Base-by-base conservation (phyloP, 2,888 invertebrate species). In the Agrilus cyanescens region DNA sequence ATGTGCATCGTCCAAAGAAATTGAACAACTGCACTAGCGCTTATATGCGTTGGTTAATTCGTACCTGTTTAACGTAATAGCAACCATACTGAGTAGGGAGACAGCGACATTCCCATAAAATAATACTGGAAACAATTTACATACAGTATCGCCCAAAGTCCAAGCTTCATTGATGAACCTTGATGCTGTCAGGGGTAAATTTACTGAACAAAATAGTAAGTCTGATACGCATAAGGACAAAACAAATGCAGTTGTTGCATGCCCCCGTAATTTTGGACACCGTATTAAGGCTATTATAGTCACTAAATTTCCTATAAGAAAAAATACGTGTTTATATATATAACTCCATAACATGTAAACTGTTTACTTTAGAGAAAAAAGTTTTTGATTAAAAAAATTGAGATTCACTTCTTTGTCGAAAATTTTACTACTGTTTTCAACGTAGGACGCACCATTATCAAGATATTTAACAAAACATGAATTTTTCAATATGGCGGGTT, bases 21-120 rank as follows among this genome's bases (percentile, higher is more conserved):
- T 33, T 15, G 33, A 33, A 33, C 33, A 14, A 15, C 8, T 25
- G 25, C 25, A 25, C 25, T 4, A 2, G 12, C 25, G 25, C 2
- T 25, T 25, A 2, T 10, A 4, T 3, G 7, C 41, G 34, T 41
- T 13, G 15, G 29, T 12, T 33, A 32, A 55, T n/a, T n/a, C 68
- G 69, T 59, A 87, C 86, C 89, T 82, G 68, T 89, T 90, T 45
- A 90, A 68, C 25, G 89, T 89, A 51, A 90, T 89, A 51, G 87
- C 87, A 40, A 89, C 88, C 85, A 90, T 89, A 57, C 86, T 88
- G 48, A 89, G 71, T 31, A 90, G 68, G 0, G 88, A 88, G 4
- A 87, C 86, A 0, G 88, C 89, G 40, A 89, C 88, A 62, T 90
- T 90, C 45, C 88, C 88, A 60, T 90, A 90, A 68, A 90, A 88